These are phyloP conservation scores for Pogonomyrmex barbatus DNA, from an alignment of 1,140 invertebrate genomes.

Conservation along the genomic window DNA sequence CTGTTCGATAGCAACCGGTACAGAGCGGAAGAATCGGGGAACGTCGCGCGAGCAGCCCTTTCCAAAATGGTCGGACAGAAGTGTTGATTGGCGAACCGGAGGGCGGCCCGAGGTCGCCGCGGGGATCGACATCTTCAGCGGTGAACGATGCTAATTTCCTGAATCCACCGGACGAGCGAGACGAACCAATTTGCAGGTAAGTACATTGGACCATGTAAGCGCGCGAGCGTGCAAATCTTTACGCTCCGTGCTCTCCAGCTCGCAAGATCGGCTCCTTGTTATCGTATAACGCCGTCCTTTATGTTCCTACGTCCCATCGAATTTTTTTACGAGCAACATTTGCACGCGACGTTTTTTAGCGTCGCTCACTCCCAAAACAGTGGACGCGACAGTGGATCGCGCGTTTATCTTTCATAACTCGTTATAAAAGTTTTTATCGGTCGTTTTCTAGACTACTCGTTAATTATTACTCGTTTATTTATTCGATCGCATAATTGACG, in stretches of 20 bases:
- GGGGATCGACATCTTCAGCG: constrained; percentile 85
- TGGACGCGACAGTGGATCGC: neutral
- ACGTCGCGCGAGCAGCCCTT: constrained; percentile 87
- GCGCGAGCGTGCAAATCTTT: constrained; percentile 3
- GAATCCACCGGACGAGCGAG: constrained; percentile 79
- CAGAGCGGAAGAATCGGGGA: constrained; percentile 79
- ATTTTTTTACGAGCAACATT: neutral
- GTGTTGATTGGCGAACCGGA: constrained; percentile 89
- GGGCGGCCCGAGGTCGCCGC: constrained; percentile 84
- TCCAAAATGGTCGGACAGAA: constrained; percentile 91
- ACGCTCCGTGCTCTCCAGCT: neutral
- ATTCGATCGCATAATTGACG: constrained; percentile 9
- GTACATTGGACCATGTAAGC: constrained; percentile 38
- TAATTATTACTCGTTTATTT: constrained; percentile 30
- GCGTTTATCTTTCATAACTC: neutral
- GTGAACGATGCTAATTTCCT: constrained; percentile 82
- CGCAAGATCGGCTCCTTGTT: neutral
- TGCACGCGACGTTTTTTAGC: neutral
- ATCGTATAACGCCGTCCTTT: neutral
- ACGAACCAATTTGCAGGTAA: constrained; percentile 84
- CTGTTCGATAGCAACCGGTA: constrained; percentile 70
- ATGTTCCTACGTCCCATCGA: neutral
- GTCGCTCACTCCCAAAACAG: neutral
- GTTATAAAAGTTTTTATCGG: constrained; percentile 41
- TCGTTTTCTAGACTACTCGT: neutral